phyloP scores from a whole-genome alignment of 2,888 invertebrate genomes.

The Troides aeacus region DNA sequence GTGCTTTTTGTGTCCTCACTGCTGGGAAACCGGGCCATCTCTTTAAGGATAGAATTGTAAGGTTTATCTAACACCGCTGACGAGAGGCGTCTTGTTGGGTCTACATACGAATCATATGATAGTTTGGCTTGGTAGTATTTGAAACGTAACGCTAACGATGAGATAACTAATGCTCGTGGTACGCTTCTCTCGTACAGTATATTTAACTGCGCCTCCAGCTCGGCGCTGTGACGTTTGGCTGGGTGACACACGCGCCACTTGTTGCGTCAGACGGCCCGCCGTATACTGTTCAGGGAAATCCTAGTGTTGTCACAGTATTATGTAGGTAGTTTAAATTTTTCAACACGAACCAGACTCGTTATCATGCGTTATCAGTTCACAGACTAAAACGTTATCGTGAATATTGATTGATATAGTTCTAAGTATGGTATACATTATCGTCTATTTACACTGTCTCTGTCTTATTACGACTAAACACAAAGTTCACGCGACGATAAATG shows the following conservation, averaged over 20 bases:
- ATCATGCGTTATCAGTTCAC: neutral
- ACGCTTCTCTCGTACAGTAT: neutral
- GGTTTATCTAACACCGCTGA: too few relatives aligned
- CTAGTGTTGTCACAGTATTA: slow-evolving; percentile 1
- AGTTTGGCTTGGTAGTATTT: neutral
- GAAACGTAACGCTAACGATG: neutral
- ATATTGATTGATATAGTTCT: neutral
- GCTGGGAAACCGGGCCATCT: neutral
- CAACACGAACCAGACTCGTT: neutral
- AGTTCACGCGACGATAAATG: neutral
- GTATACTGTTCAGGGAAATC: slow-evolving; percentile 16
- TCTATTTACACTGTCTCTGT: neutral
- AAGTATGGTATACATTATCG: neutral
- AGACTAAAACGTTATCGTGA: neutral
- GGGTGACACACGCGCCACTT: slow-evolving; percentile 16
- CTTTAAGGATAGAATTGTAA: too few relatives aligned
- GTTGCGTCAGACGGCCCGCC: slow-evolving; percentile 19
- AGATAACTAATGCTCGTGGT: slow-evolving; percentile 3
- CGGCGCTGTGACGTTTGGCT: slow-evolving; percentile 1
- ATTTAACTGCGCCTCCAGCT: slow-evolving; percentile 3
- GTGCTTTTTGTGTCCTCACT: neutral
- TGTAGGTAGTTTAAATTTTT: neutral
- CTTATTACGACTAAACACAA: neutral
- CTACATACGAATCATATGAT: too few relatives aligned
- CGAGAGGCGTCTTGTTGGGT: too few relatives aligned